Evolutionary conservation across 1,140 invertebrate species (phyloP).

Genomic region (Adoxophyes honmai): DNA sequence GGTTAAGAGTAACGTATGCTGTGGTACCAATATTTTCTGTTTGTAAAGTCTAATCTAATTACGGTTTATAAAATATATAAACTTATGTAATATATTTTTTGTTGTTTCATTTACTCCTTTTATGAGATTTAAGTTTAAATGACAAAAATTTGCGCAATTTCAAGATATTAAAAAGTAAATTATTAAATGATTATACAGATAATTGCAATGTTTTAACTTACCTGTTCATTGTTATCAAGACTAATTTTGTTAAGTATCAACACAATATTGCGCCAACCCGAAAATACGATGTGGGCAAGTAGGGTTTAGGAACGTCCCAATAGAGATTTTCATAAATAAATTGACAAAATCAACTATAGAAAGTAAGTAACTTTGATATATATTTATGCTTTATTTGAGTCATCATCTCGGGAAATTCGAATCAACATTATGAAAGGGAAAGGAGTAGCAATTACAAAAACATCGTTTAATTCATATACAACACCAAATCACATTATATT

Average conservation of each 20-base stretch:
- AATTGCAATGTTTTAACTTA: too few species aligned
- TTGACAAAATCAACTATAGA: too few species aligned
- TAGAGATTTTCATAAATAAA: too few species aligned
- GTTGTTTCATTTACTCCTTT: not conserved
- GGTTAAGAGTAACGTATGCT: conserved; percentile 3
- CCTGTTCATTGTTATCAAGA: too few species aligned
- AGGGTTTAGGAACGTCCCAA: too few species aligned
- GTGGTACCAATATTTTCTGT: conserved; percentile 5
- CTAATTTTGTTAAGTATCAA: too few species aligned
- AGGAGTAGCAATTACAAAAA: conserved; percentile 67
- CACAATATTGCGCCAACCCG: too few species aligned
- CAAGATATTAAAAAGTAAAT: too few species aligned
- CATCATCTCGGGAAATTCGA: not conserved
- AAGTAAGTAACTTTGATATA: too few species aligned
- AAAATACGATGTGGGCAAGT: too few species aligned
- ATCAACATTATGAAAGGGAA: conserved; percentile 44
- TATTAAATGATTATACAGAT: too few species aligned
- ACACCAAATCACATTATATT: conserved; percentile 76
- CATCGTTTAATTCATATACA: conserved; percentile 75
- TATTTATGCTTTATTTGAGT: not conserved
- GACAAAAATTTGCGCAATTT: too few species aligned
- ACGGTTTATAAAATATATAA: conserved; percentile 10
- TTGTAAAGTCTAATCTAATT: conserved; percentile 9
- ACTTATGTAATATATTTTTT: conserved; percentile 7
- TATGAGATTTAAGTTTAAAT: not conserved